These are phyloP conservation scores for Pseudomugil gertrudae DNA, from an alignment of 2,797 vertebrate genomes.

Conservation along the genomic window DNA sequence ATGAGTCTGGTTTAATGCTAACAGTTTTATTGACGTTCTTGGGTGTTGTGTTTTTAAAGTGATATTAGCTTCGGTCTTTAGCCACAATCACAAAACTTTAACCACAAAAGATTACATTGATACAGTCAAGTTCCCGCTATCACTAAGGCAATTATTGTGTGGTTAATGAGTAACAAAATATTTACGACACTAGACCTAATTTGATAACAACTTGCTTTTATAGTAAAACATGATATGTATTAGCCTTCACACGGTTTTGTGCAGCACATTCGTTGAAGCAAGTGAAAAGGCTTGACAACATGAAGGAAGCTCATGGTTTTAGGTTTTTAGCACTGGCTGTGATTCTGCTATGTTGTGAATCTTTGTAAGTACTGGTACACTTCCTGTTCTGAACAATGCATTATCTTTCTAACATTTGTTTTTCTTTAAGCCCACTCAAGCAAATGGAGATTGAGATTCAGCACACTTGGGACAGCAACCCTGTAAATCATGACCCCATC, in stretches of 20 bases:
- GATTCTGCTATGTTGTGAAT: conserved; percentile 48
- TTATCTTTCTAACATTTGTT: conserved; percentile 10
- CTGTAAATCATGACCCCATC: conserved; percentile 85
- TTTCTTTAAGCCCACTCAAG: conserved; percentile 40
- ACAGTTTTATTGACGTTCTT: background rate
- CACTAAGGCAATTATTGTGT: conserved; percentile 6
- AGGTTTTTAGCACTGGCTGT: conserved; percentile 38
- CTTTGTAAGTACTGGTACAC: conserved; percentile 48
- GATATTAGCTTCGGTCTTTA: background rate
- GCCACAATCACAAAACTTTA: conserved; percentile 4
- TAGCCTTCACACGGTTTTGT: background rate
- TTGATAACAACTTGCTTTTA: conserved; percentile 38
- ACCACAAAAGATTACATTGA: background rate
- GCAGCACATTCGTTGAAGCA: background rate
- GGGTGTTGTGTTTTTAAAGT: background rate
- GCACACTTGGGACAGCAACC: conserved; percentile 87
- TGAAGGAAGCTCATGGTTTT: conserved; percentile 45
- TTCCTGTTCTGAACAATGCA: background rate
- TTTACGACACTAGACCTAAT: background rate
- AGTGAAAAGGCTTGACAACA: conserved; percentile 33
- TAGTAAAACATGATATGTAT: background rate
- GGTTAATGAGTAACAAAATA: conserved; percentile 51
- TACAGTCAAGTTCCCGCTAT: background rate
- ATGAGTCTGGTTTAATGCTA: background rate
- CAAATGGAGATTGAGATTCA: conserved; percentile 87